Evolutionary conservation across 2,888 invertebrate species (phyloP), one percentile per base, ranked within the genome.

Genomic region (Drosophila mercatorum): DNA sequence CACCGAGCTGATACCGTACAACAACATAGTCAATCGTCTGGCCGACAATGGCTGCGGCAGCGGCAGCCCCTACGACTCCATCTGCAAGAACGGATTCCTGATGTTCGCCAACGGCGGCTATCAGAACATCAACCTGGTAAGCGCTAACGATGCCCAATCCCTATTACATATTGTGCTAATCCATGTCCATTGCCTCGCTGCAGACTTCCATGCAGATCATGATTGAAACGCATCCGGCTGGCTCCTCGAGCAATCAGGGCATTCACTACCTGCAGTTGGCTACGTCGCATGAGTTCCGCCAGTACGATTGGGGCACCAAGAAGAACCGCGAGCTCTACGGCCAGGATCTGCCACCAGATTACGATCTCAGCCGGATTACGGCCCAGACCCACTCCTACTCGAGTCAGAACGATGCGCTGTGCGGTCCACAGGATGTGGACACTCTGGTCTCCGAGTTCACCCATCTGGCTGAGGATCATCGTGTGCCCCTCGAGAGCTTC

Each of bases 141-240:
- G 83, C 68, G 0, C n/a, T 12, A 2, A 14, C 1, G n/a, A 34
- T 38, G 36, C 7, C 26, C 2, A 41, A 6, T n/a, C 12, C 0
- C 2, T 22, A 3, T 12, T 17, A 34, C 7, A 34, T 22, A 26
- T n/a, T 11, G 5, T 28, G 28, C 28, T 28, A 41, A 11, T 28
- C 10, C 1, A 12, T 2, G 26, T 2, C 10, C 34, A 4, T 51
- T 3, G 7, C 14, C 6, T 47, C 5, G 22, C 41, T 5, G 41
- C 47, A 90, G 88, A 83, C 81, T 22, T 77, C 91, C 8, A 56
- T 90, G 76, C 81, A 84, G 60, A 65, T 76, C 28, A 31, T 92
- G 46, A 68, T 90, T 43, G 89, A 91, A 55, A 91, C 91, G 0
- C 91, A 92, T 77, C 91, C 92, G 0, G 90, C 61, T n/a, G 92